Percentiles rank a stretch among this genome's conserved stretches.
Evolutionary conservation across 2,113 vertebrate species (phyloP).

Genomic region (Dipodomys merriami): DNA sequence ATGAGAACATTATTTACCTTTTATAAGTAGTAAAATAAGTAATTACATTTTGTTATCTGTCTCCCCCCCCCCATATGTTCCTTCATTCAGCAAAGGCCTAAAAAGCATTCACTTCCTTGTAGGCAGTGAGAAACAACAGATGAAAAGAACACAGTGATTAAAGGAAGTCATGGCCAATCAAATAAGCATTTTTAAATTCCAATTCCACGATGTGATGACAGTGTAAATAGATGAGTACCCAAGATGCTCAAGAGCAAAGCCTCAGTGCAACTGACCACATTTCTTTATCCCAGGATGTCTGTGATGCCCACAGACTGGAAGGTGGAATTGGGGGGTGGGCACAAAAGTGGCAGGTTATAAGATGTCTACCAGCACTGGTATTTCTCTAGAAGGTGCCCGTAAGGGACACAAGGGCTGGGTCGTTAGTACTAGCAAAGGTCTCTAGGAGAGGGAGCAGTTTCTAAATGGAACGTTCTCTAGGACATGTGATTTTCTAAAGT

Average conservation of each 20-base stretch:
- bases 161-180: background rate
- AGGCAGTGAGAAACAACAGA: background rate
- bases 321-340: too few relatives aligned
- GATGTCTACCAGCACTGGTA: too few relatives aligned
- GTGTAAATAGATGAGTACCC: background rate
- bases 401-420: too few relatives aligned
- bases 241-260: background rate
- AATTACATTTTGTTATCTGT: background rate
- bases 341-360: too few relatives aligned
- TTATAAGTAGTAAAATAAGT: background rate
- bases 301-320: too few relatives aligned
- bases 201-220: background rate
- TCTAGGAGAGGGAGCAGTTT: too few relatives aligned
- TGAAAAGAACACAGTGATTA: background rate
- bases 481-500: too few relatives aligned
- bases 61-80: background rate
- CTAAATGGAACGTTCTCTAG: too few relatives aligned
- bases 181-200: background rate
- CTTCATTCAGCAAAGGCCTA: background rate
- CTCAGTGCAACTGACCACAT: too few relatives aligned
- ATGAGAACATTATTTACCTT: slow-evolving; percentile 13
- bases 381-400: too few relatives aligned
- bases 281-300: too few relatives aligned
- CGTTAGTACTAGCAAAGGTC: too few relatives aligned
- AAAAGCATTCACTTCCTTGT: background rate